Evolutionary conservation across 53 echinoderm and acorn worm genomes (phyloP).

Genomic region (Mesocentrotus franciscanus): DNA sequence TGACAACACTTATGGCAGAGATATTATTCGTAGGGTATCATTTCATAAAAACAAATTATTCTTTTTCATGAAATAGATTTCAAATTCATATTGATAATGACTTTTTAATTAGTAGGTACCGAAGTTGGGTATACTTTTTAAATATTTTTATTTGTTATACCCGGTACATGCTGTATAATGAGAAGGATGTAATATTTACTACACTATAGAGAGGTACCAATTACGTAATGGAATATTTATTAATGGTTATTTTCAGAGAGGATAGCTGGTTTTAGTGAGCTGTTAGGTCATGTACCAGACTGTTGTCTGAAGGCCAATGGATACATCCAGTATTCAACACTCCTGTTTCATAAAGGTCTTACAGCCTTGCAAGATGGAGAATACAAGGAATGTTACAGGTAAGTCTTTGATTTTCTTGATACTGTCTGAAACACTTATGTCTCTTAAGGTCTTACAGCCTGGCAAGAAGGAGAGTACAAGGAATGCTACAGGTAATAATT

Average conservation of each 20-base stretch:
- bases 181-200: too few relatives aligned
- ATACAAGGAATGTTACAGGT: conserved; percentile 57
- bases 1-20: too few relatives aligned
- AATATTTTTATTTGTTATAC: too few relatives aligned
- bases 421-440: neutral
- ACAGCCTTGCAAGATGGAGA: conserved; percentile 34
- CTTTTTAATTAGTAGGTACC: too few relatives aligned
- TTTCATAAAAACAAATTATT: too few relatives aligned
- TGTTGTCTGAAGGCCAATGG: conserved; percentile 32
- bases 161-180: too few relatives aligned
- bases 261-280: conserved; percentile 39
- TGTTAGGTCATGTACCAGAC: conserved; percentile 4
- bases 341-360: conserved; percentile 52
- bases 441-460: conserved; percentile 25
- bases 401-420: neutral
- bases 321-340: conserved; percentile 44
- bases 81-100: too few relatives aligned
- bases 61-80: too few relatives aligned
- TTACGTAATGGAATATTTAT: neutral
- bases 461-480: conserved; percentile 31
- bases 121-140: too few relatives aligned
- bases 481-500: conserved; percentile 49
- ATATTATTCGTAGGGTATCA: too few relatives aligned
- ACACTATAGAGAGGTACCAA: neutral
- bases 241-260: conserved; percentile 13